Conservation (phyloP, 2,888 invertebrate species). For the Ophraella communa region DNA sequence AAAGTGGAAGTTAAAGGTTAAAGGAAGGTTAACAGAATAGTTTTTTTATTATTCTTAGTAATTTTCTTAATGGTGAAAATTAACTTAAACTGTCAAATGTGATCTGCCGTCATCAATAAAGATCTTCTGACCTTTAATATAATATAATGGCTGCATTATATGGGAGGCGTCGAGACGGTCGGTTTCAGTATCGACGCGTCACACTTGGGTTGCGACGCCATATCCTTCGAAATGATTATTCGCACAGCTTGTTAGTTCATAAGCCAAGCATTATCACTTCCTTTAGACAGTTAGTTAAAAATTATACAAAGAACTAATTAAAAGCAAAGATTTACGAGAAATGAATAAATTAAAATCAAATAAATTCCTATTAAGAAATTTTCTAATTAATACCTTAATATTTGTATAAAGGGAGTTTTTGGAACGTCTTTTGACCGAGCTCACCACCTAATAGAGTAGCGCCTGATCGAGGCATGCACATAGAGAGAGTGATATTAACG, state of each 20-base stretch:
- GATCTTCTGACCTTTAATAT: no score
- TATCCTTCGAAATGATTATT: not conserved
- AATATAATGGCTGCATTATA: not conserved
- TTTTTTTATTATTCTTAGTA: no score
- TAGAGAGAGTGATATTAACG: slow-evolving; percentile 26
- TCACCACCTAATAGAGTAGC: not conserved
- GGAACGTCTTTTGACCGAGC: not conserved
- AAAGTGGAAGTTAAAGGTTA: no score
- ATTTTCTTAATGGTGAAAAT: no score
- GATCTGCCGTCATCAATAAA: no score
- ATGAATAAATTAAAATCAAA: no score
- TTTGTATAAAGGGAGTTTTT: no score
- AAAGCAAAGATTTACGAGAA: no score
- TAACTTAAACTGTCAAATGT: no score
- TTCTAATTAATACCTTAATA: no score
- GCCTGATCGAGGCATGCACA: not conserved
- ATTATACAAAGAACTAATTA: not conserved
- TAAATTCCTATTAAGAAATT: no score
- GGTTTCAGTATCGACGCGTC: not conserved
- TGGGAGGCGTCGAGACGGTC: not conserved
- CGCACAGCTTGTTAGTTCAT: not conserved
- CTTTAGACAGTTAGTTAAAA: not conserved
- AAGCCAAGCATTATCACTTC: not conserved
- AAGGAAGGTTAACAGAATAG: no score
- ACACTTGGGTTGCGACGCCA: not conserved